These are phyloP conservation scores for Ennomos quercinarius DNA, from an alignment of 2,888 invertebrate genomes.

Conservation along the genomic window DNA sequence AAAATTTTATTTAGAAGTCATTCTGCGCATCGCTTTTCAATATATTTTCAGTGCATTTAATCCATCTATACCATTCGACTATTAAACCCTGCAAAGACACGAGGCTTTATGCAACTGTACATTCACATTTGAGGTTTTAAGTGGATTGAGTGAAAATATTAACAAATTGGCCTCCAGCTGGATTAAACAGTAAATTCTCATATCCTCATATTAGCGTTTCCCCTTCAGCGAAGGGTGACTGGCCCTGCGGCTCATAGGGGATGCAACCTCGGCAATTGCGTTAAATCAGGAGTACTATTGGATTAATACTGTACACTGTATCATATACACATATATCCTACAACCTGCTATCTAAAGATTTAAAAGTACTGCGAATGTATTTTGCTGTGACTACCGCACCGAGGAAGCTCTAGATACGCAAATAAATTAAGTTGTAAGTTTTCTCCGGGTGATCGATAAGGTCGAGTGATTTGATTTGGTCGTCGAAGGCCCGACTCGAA, in stretches of 20 bases:
- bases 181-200: constrained; percentile 85
- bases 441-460: constrained; percentile 78
- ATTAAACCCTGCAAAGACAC: constrained; percentile 35
- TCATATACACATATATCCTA: constrained; percentile 47
- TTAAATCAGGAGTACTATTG: constrained; percentile 81
- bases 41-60: constrained; percentile 40
- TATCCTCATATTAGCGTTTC: constrained; percentile 82
- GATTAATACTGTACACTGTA: constrained; percentile 75
- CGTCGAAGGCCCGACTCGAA: constrained; percentile 69
- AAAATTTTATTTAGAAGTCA: constrained; percentile 28
- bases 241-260: constrained; percentile 68
- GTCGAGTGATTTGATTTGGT: constrained; percentile 83
- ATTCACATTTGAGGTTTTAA: constrained; percentile 72
- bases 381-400: constrained; percentile 29
- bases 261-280: constrained; percentile 81
- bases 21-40: constrained; percentile 40
- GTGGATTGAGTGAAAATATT: constrained; percentile 84
- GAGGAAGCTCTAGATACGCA: constrained; percentile 55
- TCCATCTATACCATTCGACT: constrained; percentile 26
- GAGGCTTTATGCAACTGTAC: constrained; percentile 47
- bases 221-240: constrained; percentile 78
- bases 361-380: constrained; percentile 36
- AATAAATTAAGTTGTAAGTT: constrained; percentile 77
- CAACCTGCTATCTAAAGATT: constrained; percentile 29
- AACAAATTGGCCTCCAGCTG: constrained; percentile 83